Evolutionary conservation across 2,797 vertebrate genomes (phyloP), one percentile per base, ranked within the genome.

Genomic region (Onychomys leucogaster): DNA sequence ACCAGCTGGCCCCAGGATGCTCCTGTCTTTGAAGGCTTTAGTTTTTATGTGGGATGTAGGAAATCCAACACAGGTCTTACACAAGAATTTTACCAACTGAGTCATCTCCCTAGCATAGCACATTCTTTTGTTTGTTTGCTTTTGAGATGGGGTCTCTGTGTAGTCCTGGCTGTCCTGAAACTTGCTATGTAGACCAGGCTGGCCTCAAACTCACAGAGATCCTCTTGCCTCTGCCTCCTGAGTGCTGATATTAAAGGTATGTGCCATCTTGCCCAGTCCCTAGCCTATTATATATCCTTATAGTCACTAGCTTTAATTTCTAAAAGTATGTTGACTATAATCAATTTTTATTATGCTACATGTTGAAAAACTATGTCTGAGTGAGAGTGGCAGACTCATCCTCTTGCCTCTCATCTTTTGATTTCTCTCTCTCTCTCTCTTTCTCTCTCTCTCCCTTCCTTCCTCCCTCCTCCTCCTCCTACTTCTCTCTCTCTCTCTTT

Each of bases 291-390:
- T 61, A 16, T 61, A 82, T 43, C 57, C 57, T 83, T 43, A 61
- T 43, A 83, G 27, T 32, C 29, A 63, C 37, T 63, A 63, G 37
- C 29, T 84, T 65, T 84, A 32, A 21, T 34, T 84, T 84, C 17
- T 84, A 65, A 83, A 59, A 83, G 6, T 83, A 9, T 32, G 7
- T 21, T 63, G n/a, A 27, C 41, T 84, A 34, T 23, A 49, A 84
- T 84, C 61, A 27, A 78, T 65, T 97, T 94, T 94, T 71, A 94
- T 61, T 95, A 94, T 12, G 80, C 25, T 34, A 76, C 25, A 86
- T 46, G 14, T 78, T 90, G 88, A 95, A 96, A 59, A 89, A 37
- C 5, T 78, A 46, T 55, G 14, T 88, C 17, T 65, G 82, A 65
- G 27, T 65, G 29, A 89, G 52, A 86, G 83, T 49, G 76, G 91